Conservation (phyloP, 2,888 invertebrate genomes). For the Tubiluchus corallicola region DNA sequence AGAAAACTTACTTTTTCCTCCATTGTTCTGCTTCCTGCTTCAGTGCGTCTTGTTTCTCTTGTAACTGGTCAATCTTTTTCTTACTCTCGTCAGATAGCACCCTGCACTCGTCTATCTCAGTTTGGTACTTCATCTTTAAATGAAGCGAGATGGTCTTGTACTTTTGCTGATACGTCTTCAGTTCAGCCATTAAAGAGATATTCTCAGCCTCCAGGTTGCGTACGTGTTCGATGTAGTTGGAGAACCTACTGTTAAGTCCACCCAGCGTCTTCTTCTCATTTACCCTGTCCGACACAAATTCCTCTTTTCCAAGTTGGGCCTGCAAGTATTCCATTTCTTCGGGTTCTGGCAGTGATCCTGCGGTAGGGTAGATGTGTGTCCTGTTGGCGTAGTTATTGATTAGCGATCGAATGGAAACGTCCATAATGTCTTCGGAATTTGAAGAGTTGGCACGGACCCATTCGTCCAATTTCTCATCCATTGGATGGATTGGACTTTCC, state of each 20-base stretch:
- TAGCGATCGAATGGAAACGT: not conserved
- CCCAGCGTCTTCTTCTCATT: not conserved
- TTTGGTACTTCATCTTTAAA: constrained; percentile 1
- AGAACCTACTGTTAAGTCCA: not conserved
- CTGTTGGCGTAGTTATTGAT: not conserved
- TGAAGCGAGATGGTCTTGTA: not conserved
- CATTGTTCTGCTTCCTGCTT: not conserved
- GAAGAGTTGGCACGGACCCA: no score
- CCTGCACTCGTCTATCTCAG: not conserved
- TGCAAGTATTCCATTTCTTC: no score
- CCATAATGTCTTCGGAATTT: no score
- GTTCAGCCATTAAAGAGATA: not conserved
- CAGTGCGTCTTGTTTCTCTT: not conserved
- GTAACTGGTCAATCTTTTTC: not conserved
- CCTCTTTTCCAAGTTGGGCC: not conserved
- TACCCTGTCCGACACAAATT: not conserved
- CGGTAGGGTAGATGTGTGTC: not conserved
- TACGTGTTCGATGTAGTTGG: not conserved
- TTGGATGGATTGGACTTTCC: not conserved
- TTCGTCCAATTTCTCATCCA: not conserved
- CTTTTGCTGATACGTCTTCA: not conserved
- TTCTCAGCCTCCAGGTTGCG: not conserved
- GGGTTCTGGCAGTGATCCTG: not conserved
- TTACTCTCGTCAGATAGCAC: not conserved
- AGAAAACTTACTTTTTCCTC: constrained; percentile 3